A percentile compares a stretch with the other conserved stretches of the same genome.
phyloP scores from a whole-genome alignment of 2,113 vertebrate species.

The Bucco capensis region DNA sequence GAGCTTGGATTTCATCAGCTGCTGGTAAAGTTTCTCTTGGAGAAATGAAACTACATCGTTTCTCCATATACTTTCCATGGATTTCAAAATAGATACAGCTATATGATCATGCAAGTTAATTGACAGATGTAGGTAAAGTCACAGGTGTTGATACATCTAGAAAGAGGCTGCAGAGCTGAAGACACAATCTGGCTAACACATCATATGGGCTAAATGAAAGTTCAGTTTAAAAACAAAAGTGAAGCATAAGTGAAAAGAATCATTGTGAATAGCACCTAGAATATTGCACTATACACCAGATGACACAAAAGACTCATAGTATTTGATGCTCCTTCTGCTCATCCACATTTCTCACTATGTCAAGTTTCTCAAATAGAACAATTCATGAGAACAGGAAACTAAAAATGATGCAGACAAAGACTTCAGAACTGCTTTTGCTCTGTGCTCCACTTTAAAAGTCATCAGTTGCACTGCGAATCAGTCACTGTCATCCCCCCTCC shows the following conservation, averaged over 20 bases:
- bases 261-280: too few species aligned
- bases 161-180: neutral
- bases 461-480: neutral
- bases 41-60: constrained; percentile 48
- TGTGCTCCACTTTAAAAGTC: neutral
- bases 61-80: neutral
- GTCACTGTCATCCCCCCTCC: neutral
- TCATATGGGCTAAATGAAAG: neutral
- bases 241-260: neutral
- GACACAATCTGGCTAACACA: neutral
- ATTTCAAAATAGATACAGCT: constrained; percentile 68
- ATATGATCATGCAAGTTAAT: neutral
- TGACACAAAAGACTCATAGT: neutral
- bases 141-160: neutral
- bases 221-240: neutral
- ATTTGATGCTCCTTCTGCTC: neutral
- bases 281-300: neutral
- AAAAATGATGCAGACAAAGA: neutral
- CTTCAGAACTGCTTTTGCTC: neutral
- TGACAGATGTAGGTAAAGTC: constrained; percentile 36
- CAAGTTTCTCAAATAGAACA: neutral
- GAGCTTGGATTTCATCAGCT: constrained; percentile 47
- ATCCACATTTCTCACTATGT: neutral
- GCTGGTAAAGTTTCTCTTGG: constrained; percentile 49
- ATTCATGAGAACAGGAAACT: neutral